A percentile compares a stretch with the other conserved stretches of the same genome.
Conservation (phyloP, 2,797 vertebrate species). For the Hippopotamyrus pictus region DNA sequence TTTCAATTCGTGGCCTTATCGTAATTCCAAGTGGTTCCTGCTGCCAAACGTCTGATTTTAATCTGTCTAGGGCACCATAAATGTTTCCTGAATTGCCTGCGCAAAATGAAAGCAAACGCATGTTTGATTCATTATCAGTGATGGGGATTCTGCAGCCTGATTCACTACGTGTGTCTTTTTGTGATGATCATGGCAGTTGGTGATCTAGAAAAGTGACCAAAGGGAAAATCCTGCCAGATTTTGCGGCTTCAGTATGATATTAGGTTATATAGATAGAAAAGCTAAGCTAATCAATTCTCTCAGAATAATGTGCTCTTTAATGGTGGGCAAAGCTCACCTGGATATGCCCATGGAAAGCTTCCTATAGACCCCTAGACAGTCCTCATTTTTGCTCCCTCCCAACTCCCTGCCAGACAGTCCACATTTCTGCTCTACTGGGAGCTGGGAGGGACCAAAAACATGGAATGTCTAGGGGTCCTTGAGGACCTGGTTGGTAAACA, state of each 20-base stretch:
- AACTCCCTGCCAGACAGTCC: neutral
- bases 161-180: neutral
- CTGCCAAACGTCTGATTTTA: constrained; percentile 27
- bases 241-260: neutral
- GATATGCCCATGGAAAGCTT: neutral
- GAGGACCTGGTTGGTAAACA: neutral
- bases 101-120: constrained; percentile 42
- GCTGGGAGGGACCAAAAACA: neutral
- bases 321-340: neutral
- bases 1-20: neutral
- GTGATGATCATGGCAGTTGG: neutral
- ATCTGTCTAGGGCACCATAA: constrained; percentile 55
- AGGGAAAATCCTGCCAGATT: neutral
- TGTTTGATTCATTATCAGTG: neutral
- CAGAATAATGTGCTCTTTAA: neutral
- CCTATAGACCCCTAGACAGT: constrained; percentile 40
- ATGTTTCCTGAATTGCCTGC: constrained; percentile 47
- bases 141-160: neutral
- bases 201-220: neutral
- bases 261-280: neutral
- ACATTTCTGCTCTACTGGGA: neutral
- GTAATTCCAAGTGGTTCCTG: neutral
- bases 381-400: neutral
- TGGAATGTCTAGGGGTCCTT: neutral
- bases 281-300: neutral